Conservation (phyloP, 2,797 vertebrate genomes). For the Hozukius guyotensis region DNA sequence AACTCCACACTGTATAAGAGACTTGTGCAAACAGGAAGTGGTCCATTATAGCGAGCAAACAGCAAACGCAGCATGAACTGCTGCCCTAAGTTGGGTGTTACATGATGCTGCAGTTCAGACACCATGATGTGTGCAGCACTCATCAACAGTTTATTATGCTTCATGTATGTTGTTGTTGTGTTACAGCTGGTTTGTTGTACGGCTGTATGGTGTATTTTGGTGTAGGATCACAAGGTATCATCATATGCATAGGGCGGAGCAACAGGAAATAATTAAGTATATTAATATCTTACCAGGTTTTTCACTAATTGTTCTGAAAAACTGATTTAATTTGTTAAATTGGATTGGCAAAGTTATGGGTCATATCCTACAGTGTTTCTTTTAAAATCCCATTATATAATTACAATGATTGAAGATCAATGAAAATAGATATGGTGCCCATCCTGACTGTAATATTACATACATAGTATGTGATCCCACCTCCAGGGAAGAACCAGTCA, state of each 20-base stretch:
- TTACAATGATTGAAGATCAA: not conserved
- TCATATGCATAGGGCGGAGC: not conserved
- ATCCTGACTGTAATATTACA: conserved; percentile 10
- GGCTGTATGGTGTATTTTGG: not conserved
- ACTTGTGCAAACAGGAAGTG: not conserved
- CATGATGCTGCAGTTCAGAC: not conserved
- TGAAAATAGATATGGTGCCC: not conserved
- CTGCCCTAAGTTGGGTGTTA: not conserved
- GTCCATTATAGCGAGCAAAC: not conserved
- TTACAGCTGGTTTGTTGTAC: not conserved
- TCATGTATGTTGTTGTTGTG: not conserved
- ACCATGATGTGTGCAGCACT: not conserved
- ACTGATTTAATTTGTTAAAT: not conserved
- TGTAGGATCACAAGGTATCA: not conserved
- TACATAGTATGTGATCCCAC: conserved; percentile 72
- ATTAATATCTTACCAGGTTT: not conserved
- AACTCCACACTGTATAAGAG: not conserved
- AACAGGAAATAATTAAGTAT: not conserved
- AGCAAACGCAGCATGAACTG: not conserved
- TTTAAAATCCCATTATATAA: not conserved
- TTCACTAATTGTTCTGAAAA: not conserved
- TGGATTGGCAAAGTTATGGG: not conserved
- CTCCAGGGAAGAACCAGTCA: conserved; percentile 98
- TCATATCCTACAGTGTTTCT: not conserved
- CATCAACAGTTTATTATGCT: not conserved